Conservation (phyloP, 2,113 vertebrate genomes). For the Phylloscopus whistleri region DNA sequence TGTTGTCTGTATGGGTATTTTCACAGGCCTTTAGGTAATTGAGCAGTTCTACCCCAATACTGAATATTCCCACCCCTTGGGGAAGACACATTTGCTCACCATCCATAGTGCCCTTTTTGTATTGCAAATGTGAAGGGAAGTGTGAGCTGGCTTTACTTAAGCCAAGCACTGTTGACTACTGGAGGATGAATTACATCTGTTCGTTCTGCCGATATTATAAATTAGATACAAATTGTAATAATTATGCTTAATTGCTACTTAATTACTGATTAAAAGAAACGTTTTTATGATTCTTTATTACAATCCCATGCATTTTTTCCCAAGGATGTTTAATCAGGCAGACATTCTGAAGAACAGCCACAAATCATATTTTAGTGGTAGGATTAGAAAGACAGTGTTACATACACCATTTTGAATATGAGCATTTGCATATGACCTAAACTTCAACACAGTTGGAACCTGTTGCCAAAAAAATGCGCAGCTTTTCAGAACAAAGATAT, state of each 20-base stretch:
- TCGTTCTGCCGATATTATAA: constrained; percentile 22
- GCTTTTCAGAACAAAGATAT: not conserved
- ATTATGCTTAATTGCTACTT: constrained; percentile 53
- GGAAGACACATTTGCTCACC: not conserved
- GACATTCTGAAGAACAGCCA: not conserved
- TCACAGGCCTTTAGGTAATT: not conserved
- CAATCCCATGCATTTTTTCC: not conserved
- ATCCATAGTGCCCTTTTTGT: not conserved
- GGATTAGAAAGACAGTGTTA: not conserved
- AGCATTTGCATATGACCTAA: not conserved
- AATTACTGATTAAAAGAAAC: constrained; percentile 56
- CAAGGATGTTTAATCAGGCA: constrained; percentile 42
- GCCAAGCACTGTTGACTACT: not conserved
- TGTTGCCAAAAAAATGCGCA: not conserved
- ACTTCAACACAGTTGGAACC: not conserved
- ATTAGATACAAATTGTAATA: constrained; percentile 56
- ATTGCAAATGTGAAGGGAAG: not conserved
- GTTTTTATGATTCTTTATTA: constrained; percentile 40
- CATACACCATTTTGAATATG: not conserved
- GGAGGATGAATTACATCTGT: constrained; percentile 27
- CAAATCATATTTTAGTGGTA: constrained; percentile 29
- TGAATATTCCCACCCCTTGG: not conserved
- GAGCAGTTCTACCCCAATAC: not conserved
- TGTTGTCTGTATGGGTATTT: not conserved
- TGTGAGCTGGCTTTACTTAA: constrained; percentile 19